Evolutionary conservation across 30 jellyfish, hydroid and myxozoan genomes (phyloP).

Genomic region (Rhopilema esculentum): DNA sequence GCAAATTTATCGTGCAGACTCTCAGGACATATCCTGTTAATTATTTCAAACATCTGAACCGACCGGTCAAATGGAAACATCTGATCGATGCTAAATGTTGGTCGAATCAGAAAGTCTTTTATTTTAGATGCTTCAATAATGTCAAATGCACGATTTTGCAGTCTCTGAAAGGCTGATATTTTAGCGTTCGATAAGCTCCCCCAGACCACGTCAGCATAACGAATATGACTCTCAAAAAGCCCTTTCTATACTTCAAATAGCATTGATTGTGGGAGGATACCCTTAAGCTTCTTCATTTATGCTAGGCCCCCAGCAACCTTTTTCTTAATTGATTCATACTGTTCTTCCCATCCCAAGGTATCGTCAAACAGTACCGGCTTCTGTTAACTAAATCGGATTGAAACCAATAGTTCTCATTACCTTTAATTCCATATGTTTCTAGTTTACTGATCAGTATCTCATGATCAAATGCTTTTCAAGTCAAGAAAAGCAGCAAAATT

Average conservation of each 20-base stretch:
- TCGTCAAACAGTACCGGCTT: no score
- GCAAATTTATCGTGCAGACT: no score
- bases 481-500: no score
- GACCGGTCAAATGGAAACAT: slow-evolving; percentile 28
- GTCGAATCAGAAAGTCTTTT: slow-evolving; percentile 39
- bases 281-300: slow-evolving; percentile 11
- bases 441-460: no score
- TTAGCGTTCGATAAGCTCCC: slow-evolving; percentile 38
- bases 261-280: slow-evolving; percentile 29
- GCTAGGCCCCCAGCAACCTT: slow-evolving; percentile 30
- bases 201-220: slow-evolving; percentile 19
- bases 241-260: slow-evolving; percentile 17
- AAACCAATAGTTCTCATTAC: no score
- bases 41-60: slow-evolving; percentile 19
- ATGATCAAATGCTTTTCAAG: no score
- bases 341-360: no score
- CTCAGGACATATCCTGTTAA: slow-evolving; percentile 14
- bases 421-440: no score
- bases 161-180: slow-evolving; percentile 33
- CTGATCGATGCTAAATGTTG: no score
- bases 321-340: no score
- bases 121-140: slow-evolving; percentile 34
- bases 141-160: slow-evolving; percentile 44
- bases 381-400: no score
- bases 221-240: not conserved